phyloP scores from a whole-genome alignment of 2,888 invertebrate species.

The Eupeodes luniger region DNA sequence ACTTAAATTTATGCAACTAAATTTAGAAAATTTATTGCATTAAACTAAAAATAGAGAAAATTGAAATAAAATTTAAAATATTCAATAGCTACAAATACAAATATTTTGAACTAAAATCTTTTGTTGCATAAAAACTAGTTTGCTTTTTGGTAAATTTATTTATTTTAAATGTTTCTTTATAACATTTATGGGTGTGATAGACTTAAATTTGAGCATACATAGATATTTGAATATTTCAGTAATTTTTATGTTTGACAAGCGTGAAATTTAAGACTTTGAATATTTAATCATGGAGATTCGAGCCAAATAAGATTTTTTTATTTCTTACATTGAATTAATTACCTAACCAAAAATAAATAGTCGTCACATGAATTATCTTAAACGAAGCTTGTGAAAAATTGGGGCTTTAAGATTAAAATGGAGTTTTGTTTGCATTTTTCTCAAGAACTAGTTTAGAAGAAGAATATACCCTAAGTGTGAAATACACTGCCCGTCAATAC shows the following conservation, averaged over 20 bases:
- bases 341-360: no score
- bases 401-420: no score
- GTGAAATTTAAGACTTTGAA: background rate
- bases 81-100: background rate
- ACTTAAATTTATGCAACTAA: background rate
- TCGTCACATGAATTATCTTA: no score
- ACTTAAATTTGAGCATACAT: background rate
- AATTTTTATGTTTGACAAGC: background rate
- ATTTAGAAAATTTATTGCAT: background rate
- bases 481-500: no score
- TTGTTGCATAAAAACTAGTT: background rate
- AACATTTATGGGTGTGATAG: background rate
- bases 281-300: background rate
- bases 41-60: background rate
- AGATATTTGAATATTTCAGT: background rate
- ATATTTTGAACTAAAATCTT: no score
- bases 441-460: no score
- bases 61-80: background rate
- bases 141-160: no score
- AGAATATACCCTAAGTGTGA: no score
- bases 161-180: background rate
- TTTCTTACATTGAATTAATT: background rate
- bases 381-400: no score
- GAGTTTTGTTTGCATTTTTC: no score
- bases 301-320: background rate